These are phyloP conservation scores for Goniozus legneri DNA, from an alignment of 1,140 invertebrate genomes.

Conservation along the genomic window DNA sequence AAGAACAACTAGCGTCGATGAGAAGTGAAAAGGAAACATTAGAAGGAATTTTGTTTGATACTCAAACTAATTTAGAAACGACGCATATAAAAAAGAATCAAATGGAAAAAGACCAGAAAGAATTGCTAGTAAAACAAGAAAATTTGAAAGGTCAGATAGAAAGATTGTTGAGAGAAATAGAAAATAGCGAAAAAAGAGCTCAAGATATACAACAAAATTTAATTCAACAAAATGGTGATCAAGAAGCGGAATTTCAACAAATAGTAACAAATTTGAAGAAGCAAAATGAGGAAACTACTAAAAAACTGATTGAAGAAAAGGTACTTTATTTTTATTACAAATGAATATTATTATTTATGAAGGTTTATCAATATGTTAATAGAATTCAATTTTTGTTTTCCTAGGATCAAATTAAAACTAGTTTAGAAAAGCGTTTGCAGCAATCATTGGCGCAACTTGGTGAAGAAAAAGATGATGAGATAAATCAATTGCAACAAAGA, in stretches of 20 bases:
- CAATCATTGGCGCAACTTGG: conserved; percentile 67
- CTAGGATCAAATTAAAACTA: conserved; percentile 65
- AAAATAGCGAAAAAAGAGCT: conserved; percentile 68
- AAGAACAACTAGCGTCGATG: conserved; percentile 71
- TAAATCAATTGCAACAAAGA: conserved; percentile 67
- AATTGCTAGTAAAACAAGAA: conserved; percentile 72
- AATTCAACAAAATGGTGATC: conserved; percentile 66
- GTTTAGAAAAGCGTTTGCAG: conserved; percentile 71
- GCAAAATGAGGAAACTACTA: conserved; percentile 68
- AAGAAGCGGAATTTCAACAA: conserved; percentile 75
- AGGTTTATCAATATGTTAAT: neutral
- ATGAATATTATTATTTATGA: neutral
- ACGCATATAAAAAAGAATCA: conserved; percentile 68
- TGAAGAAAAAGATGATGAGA: conserved; percentile 72
- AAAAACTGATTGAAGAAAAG: conserved; percentile 76
- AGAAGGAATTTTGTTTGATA: conserved; percentile 77
- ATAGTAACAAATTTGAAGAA: conserved; percentile 69
- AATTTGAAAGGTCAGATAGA: conserved; percentile 65
- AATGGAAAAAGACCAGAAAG: conserved; percentile 73
- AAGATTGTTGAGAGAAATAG: conserved; percentile 70
- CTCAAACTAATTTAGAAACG: conserved; percentile 72
- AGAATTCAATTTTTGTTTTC: no score
- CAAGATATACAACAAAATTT: conserved; percentile 71
- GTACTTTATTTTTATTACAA: conserved; percentile 42
- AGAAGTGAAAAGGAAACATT: conserved; percentile 78